Conservation (phyloP, 2,797 vertebrate species). For the Odontamblyopus rebecca region DNA sequence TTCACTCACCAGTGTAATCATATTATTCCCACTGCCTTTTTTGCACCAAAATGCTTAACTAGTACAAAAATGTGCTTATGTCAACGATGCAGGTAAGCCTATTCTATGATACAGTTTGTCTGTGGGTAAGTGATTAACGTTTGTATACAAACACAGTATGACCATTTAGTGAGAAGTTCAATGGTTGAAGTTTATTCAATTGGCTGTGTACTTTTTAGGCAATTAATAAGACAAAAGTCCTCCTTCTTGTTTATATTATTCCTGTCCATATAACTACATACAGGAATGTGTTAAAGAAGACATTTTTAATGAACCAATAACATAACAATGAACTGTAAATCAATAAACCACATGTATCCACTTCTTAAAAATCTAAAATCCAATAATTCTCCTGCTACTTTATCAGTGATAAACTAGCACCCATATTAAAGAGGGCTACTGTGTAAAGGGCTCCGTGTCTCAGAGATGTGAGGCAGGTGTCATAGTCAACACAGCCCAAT, state of each 20-base stretch:
- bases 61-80: neutral
- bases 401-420: too few relatives aligned
- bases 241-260: too few relatives aligned
- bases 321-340: neutral
- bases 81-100: neutral
- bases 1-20: conserved; percentile 36
- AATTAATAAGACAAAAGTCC: neutral
- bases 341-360: neutral
- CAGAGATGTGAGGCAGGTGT: conserved; percentile 6
- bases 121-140: neutral
- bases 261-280: too few relatives aligned
- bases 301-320: neutral
- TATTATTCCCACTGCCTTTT: conserved; percentile 34
- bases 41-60: neutral
- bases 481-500: conserved; percentile 51
- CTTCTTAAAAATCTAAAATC: too few relatives aligned
- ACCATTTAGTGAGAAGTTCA: neutral
- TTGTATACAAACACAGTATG: too few relatives aligned
- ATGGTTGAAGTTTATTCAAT: neutral
- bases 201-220: neutral
- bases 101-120: neutral
- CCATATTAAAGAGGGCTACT: neutral
- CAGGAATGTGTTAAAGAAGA: too few relatives aligned
- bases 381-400: too few relatives aligned
- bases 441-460: neutral